Conservation (phyloP, 2,888 invertebrate species). For the Drosophila atripex region DNA sequence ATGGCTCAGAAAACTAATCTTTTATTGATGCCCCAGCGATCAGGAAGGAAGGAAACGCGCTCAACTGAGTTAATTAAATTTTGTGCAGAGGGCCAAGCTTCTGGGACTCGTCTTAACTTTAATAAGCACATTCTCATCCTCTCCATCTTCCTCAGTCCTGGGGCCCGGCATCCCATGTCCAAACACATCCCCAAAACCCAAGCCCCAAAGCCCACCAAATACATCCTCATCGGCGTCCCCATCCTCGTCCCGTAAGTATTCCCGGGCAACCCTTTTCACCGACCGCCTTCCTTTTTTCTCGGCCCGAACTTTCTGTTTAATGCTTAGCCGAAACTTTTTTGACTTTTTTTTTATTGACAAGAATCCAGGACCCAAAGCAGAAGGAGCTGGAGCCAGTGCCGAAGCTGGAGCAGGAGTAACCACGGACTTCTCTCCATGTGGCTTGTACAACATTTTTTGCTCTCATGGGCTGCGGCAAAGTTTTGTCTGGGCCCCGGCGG, state of each 20-base stretch:
- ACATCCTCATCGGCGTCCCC: constrained; percentile 8
- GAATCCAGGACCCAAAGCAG: constrained; percentile 43
- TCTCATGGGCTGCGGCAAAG: constrained; percentile 51
- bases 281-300: constrained; percentile 5
- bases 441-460: constrained; percentile 58
- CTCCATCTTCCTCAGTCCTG: background rate
- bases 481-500: constrained; percentile 46
- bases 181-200: background rate
- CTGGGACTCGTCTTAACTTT: constrained; percentile 33
- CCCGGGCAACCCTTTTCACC: constrained; percentile 70
- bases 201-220: background rate
- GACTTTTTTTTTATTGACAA: constrained; percentile 81
- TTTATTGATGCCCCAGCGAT: constrained; percentile 70
- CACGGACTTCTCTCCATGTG: constrained; percentile 52
- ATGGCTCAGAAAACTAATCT: constrained; percentile 71
- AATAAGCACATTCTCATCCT: constrained; percentile 38
- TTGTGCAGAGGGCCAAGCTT: constrained; percentile 34
- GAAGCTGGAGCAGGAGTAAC: constrained; percentile 15
- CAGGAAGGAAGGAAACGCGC: constrained; percentile 43
- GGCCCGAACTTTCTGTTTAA: constrained; percentile 55
- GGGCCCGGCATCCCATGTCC: background rate
- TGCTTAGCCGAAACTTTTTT: constrained; percentile 73
- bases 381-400: background rate
- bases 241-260: constrained; percentile 9
- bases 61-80: constrained; percentile 80